phyloP scores from a whole-genome alignment of 53 echinoderm and acorn worm genomes.

The Arbacia lixula region DNA sequence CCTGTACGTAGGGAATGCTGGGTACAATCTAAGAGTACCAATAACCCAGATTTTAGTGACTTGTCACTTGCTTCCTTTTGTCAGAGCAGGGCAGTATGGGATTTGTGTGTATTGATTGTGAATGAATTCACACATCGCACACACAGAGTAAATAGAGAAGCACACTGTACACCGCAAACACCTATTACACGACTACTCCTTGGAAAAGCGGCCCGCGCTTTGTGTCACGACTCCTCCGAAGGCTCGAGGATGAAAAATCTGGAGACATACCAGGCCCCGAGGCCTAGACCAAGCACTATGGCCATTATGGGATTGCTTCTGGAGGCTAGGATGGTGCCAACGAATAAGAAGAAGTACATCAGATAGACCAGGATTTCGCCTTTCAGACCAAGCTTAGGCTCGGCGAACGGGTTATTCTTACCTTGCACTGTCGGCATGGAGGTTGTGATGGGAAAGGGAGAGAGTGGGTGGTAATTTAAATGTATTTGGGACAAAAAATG shows the following conservation, averaged over 20 bases:
- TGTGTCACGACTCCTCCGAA: background rate
- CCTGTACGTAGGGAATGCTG: too few species aligned
- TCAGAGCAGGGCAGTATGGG: too few species aligned
- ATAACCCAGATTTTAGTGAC: too few species aligned
- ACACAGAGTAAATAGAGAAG: too few species aligned
- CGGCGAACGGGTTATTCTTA: conserved; percentile 15
- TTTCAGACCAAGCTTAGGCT: conserved; percentile 71
- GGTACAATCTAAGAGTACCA: too few species aligned
- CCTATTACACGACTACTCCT: too few species aligned
- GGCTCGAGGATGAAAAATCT: conserved; percentile 35
- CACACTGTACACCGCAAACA: too few species aligned
- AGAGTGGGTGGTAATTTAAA: background rate
- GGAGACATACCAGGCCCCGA: conserved; percentile 79
- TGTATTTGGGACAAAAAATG: background rate
- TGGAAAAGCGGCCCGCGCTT: background rate
- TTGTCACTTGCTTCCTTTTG: too few species aligned
- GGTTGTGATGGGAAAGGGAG: background rate
- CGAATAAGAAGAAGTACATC: conserved; percentile 91
- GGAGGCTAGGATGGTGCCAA: conserved; percentile 85
- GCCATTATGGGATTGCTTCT: conserved; percentile 88
- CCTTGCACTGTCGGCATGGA: conserved; percentile 64
- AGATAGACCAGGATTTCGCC: conserved; percentile 94
- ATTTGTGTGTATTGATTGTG: too few species aligned
- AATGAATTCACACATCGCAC: too few species aligned
- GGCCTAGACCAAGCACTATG: conserved; percentile 77